A percentile compares a stretch with the other conserved stretches of the same genome.
phyloP scores from a whole-genome alignment of 2,797 vertebrate species.

The Cossypha heuglini region DNA sequence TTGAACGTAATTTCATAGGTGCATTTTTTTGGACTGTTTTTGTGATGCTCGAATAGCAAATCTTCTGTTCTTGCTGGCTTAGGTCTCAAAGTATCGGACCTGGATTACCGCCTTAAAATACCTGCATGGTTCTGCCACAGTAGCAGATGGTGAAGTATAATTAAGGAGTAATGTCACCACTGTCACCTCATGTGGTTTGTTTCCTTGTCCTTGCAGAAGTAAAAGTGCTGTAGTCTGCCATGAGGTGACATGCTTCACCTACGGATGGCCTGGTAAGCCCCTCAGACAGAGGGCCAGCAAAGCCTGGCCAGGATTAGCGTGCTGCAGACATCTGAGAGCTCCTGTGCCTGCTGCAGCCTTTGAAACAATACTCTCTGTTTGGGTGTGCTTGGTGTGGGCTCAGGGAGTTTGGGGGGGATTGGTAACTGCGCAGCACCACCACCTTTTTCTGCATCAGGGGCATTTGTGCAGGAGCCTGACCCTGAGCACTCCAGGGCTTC shows the following conservation, averaged over 20 bases:
- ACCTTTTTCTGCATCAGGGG: background rate
- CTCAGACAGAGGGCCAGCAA: background rate
- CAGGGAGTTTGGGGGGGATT: fast-evolving
- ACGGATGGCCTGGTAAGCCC: background rate
- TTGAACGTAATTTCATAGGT: slow-evolving; percentile 30
- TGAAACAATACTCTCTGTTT: background rate
- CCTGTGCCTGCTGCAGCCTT: background rate
- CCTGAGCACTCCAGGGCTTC: background rate
- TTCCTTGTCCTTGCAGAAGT: slow-evolving; percentile 1
- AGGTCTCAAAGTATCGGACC: background rate
- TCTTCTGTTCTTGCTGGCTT: background rate
- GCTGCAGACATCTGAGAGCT: background rate
- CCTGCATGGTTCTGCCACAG: background rate
- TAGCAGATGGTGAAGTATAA: slow-evolving; percentile 26
- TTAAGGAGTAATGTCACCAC: background rate
- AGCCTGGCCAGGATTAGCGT: background rate
- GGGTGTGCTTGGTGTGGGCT: background rate
- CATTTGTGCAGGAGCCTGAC: background rate
- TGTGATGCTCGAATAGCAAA: background rate
- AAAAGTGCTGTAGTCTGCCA: slow-evolving; percentile 37
- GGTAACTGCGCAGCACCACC: background rate
- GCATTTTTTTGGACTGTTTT: background rate
- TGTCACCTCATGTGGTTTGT: background rate
- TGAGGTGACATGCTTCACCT: slow-evolving; percentile 20
- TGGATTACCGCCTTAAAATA: slow-evolving; percentile 1